Percentiles rank a stretch among this genome's conserved stretches.
These are phyloP conservation scores for Dasyurus viverrinus DNA, from an alignment of 2,113 vertebrate genomes.

Conservation along the genomic window DNA sequence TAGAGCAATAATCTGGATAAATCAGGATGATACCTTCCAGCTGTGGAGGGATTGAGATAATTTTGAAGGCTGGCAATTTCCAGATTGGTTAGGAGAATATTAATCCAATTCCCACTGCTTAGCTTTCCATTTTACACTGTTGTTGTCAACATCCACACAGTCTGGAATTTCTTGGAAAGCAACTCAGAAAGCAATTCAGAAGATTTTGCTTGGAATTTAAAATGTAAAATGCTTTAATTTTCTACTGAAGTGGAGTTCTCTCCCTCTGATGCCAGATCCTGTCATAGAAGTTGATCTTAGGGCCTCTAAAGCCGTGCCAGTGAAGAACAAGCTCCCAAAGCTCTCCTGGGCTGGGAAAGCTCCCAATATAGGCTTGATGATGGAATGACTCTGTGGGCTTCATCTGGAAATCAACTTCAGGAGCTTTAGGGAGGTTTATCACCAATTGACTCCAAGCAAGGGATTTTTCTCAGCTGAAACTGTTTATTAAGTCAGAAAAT, in stretches of 20 bases:
- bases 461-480: not conserved
- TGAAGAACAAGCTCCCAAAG: not conserved
- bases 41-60: not conserved
- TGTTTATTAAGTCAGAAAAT: not conserved
- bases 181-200: not conserved
- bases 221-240: not conserved
- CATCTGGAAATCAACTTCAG: not conserved
- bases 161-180: not conserved
- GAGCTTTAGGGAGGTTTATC: not conserved
- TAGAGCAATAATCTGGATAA: not conserved
- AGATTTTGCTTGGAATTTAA: not conserved
- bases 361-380: not conserved
- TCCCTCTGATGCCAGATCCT: not conserved
- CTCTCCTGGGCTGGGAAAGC: not conserved
- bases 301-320: not conserved
- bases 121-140: not conserved
- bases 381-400: not conserved
- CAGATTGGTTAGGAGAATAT: not conserved
- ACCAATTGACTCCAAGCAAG: not conserved
- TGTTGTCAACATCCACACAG: not conserved
- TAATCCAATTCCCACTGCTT: not conserved
- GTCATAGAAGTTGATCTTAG: not conserved
- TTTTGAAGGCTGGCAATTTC: not conserved
- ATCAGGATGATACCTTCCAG: not conserved
- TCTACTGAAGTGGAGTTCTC: not conserved